A percentile compares a stretch with the other conserved stretches of the same genome.
phyloP scores from a whole-genome alignment of 2,113 vertebrate species.

The Muntiacus reevesi region DNA sequence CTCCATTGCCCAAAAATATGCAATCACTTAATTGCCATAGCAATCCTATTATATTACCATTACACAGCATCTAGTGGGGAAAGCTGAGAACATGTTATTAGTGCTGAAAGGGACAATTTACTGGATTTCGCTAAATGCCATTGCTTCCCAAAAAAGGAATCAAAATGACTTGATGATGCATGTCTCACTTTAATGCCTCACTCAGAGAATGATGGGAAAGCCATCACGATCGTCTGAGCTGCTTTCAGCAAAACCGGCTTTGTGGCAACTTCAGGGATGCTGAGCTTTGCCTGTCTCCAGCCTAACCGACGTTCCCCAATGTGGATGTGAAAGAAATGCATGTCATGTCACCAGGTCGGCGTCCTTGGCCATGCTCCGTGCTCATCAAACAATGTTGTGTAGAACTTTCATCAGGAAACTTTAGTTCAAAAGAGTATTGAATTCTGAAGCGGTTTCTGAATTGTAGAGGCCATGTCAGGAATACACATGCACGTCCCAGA shows the following conservation, averaged over 20 bases:
- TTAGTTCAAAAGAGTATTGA: neutral
- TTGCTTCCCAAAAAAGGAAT: conserved; percentile 75
- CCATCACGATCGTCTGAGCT: neutral
- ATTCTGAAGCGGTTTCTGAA: neutral
- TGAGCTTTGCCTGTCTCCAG: neutral
- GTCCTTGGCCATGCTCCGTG: neutral
- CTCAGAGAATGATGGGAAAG: conserved; percentile 52
- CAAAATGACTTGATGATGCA: conserved; percentile 76
- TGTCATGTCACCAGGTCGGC: neutral
- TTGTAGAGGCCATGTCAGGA: neutral
- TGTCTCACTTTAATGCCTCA: conserved; percentile 57
- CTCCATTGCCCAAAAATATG: conserved; percentile 80
- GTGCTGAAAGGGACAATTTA: conserved; percentile 81
- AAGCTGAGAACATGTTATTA: conserved; percentile 77
- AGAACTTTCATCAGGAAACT: neutral
- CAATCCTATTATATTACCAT: conserved; percentile 83
- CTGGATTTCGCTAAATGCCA: conserved; percentile 74
- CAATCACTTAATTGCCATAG: conserved; percentile 82
- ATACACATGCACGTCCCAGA: neutral
- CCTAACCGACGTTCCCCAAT: accelerated
- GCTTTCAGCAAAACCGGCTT: conserved; percentile 23
- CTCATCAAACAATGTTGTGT: neutral
- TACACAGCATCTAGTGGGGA: conserved; percentile 76
- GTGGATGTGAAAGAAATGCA: no score
- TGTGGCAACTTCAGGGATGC: neutral